Percentiles rank a stretch among this genome's conserved stretches.
Evolutionary conservation across 2,113 vertebrate species (phyloP).

Genomic region (Galemys pyrenaicus): DNA sequence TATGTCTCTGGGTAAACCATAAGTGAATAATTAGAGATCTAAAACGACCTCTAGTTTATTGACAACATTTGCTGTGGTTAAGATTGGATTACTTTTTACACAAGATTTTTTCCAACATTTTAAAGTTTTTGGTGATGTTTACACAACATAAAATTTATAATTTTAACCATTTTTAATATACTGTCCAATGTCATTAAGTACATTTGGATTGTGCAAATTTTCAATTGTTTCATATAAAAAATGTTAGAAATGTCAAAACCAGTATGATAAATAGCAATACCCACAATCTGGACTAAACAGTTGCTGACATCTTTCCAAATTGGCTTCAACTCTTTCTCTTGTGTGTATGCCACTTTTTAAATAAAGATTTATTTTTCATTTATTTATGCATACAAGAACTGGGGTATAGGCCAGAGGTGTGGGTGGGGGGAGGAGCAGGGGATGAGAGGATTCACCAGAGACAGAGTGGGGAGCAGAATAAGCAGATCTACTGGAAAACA

Average conservation of each 20-base stretch:
- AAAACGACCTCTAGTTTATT: constrained; percentile 38
- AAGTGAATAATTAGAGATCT: constrained; percentile 66
- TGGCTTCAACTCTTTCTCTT: neutral
- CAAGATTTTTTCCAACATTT: neutral
- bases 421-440: too few species aligned
- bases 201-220: neutral
- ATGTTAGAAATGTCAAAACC: neutral
- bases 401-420: too few species aligned
- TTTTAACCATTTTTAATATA: neutral
- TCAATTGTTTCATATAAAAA: neutral
- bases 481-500: too few species aligned
- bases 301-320: constrained; percentile 9
- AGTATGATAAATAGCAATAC: neutral
- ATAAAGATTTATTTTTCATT: neutral
- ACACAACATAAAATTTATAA: neutral
- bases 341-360: neutral
- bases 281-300: neutral
- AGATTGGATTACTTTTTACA: neutral
- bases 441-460: too few species aligned
- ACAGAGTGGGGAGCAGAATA: too few species aligned
- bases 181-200: neutral
- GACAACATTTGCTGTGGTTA: constrained; percentile 4
- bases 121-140: neutral
- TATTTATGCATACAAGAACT: too few species aligned
- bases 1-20: constrained; percentile 42